These are phyloP conservation scores for Clanis bilineata DNA, from an alignment of 2,888 invertebrate genomes.

Conservation along the genomic window DNA sequence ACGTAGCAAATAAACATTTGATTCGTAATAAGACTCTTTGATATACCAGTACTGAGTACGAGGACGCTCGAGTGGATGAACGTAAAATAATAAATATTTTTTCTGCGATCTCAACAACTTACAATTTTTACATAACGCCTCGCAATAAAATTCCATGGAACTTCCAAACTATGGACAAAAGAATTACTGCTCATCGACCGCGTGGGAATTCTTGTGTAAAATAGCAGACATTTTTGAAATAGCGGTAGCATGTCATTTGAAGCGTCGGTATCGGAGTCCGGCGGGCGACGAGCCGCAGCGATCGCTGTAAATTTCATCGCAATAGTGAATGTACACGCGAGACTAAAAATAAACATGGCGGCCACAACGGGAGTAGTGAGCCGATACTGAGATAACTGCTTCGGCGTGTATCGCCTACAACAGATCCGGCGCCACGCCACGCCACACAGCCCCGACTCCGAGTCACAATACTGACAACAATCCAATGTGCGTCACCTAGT, in stretches of 20 bases:
- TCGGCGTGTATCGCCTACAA: slow-evolving; percentile 53
- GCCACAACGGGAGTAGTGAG: slow-evolving; percentile 68
- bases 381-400: slow-evolving; percentile 72
- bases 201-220: slow-evolving; percentile 65
- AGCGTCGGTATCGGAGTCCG: slow-evolving; percentile 63
- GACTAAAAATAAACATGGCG: slow-evolving; percentile 76
- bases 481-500: slow-evolving; percentile 47
- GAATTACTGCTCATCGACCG: slow-evolving; percentile 66
- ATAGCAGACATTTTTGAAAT: slow-evolving; percentile 75
- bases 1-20: slow-evolving; percentile 15
- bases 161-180: slow-evolving; percentile 57
- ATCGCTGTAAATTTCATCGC: slow-evolving; percentile 74
- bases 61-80: background rate
- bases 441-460: slow-evolving; percentile 36
- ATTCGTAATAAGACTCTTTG: slow-evolving; percentile 3
- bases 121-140: background rate
- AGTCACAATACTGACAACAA: slow-evolving; percentile 49
- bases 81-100: slow-evolving; percentile 11
- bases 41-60: slow-evolving; percentile 17
- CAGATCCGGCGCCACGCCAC: slow-evolving; percentile 40
- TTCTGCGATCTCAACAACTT: background rate
- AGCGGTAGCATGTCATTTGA: slow-evolving; percentile 71
- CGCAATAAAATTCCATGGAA: slow-evolving; percentile 58
- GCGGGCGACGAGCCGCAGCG: slow-evolving; percentile 54
- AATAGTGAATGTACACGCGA: slow-evolving; percentile 71